Evolutionary conservation across 2,888 invertebrate species (phyloP).

Genomic region (Keiferia lycopersicella): DNA sequence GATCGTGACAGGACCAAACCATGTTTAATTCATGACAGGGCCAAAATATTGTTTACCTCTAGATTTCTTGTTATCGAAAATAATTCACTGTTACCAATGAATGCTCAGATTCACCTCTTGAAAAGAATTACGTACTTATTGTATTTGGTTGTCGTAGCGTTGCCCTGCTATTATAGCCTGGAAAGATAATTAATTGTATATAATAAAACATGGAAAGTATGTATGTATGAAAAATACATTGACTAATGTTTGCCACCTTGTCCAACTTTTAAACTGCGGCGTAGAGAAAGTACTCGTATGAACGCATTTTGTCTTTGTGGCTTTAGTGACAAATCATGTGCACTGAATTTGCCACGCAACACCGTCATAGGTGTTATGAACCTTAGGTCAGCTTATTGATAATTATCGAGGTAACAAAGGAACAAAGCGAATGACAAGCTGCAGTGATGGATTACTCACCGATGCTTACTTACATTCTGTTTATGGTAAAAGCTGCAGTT

Average conservation of each 20-base stretch:
- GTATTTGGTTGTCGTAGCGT: no score
- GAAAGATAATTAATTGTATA: not conserved
- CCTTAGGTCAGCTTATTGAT: conserved; percentile 21
- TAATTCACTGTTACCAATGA: no score
- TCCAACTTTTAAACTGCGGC: not conserved
- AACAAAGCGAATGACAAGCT: conserved; percentile 55
- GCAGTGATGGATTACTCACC: conserved; percentile 63
- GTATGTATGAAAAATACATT: not conserved
- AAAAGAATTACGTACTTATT: no score
- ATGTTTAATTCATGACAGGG: no score
- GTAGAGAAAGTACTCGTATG: not conserved
- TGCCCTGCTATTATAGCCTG: no score
- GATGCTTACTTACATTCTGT: conserved; percentile 56
- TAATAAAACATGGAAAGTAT: not conserved
- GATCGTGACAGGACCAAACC: no score
- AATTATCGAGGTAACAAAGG: conserved; percentile 62
- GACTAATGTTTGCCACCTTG: conserved; percentile 1
- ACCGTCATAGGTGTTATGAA: conserved; percentile 13
- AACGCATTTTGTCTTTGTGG: not conserved
- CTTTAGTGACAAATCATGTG: not conserved
- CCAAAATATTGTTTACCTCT: no score
- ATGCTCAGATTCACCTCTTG: no score
- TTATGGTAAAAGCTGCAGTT: conserved; percentile 64
- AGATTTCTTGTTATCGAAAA: no score
- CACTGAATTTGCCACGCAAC: not conserved